Percentiles rank a stretch among this genome's conserved stretches.
Conservation (phyloP, 1,140 invertebrate species). For the Neodiprion virginianus region DNA sequence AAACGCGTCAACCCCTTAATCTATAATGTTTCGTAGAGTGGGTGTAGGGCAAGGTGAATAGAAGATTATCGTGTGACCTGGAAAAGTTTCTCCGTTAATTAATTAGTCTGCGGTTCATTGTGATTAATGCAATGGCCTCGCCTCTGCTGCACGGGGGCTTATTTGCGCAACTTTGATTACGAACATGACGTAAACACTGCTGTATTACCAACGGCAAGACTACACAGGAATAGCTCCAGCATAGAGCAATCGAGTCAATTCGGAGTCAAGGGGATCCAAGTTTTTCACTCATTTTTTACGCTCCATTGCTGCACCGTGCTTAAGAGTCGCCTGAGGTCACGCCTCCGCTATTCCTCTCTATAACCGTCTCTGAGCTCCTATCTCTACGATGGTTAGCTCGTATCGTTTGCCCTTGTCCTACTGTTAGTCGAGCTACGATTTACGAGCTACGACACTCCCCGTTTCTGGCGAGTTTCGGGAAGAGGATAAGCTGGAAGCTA, state of each 20-base stretch:
- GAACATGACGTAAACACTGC: background rate
- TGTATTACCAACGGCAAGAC: too few relatives aligned
- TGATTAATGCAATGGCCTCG: too few relatives aligned
- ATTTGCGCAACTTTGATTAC: conserved; percentile 6
- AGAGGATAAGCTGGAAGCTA: too few relatives aligned
- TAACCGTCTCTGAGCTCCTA: background rate
- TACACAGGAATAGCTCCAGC: background rate
- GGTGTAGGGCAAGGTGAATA: too few relatives aligned
- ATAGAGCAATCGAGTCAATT: background rate
- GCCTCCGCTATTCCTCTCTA: background rate
- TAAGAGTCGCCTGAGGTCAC: background rate
- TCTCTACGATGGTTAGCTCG: background rate
- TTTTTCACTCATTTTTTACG: background rate
- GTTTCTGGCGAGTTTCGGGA: too few relatives aligned
- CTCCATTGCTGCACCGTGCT: background rate
- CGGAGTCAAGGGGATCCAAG: background rate
- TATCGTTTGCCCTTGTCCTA: conserved; percentile 7
- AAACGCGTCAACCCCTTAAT: too few relatives aligned
- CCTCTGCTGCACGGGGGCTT: too few relatives aligned
- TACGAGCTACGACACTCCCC: too few relatives aligned
- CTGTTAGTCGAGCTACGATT: background rate
- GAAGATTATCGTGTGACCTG: too few relatives aligned
- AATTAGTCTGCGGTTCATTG: too few relatives aligned
- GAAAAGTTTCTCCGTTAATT: too few relatives aligned
- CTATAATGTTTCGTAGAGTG: too few relatives aligned